Base-by-base conservation (phyloP, 2,113 vertebrate genomes). In the Poeciliopsis prolifica region DNA sequence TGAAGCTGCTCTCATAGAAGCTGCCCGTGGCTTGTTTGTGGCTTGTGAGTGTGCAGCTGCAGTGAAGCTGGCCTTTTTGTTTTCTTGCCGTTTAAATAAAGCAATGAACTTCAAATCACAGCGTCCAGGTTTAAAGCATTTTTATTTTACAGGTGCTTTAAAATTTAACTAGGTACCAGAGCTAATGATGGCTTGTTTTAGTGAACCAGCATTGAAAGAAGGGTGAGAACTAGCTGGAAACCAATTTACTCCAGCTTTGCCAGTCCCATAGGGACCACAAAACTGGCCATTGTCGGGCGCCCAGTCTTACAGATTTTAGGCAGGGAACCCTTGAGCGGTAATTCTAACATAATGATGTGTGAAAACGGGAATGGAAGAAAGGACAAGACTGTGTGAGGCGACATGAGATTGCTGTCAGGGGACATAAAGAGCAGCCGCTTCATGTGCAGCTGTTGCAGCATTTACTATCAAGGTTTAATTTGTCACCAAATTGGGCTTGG, bases 271-370 rank as follows among this genome's bases (percentile, higher is more conserved):
- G 75, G 79, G 87, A 86, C 61, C 1, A 42, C 77, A 65, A 70
- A 78, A 62, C 37, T 10, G 13, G 62, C 79, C 83, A 67, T 63
- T 75, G 74, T 79, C 5, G 42, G 75, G 75, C 68, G 84, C 75
- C 64, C 40, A 31, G 73, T 83, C 61, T 74, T 65, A 87, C 86
- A 86, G 81, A 75, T 84, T 78, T 66, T 79, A 58, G 84, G 84
- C 75, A 64, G 78, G 82, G 60, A 67, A 24, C 62, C 65, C 65
- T 75, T 68, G 74, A 87, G 77, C 86, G 84, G 86, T 92, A 86
- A 85, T 80, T 86, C 81, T 69, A 78, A 83, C 75, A 84, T 89
- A 90, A 89, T 89, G 88, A 88, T 86, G 79, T 89, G 80, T 84
- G 83, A 88, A 87, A 73, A 29, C 65, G 62, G 54, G 61, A 78